phyloP scores from a whole-genome alignment of 2,888 invertebrate genomes.

The Drosophila testacea region DNA sequence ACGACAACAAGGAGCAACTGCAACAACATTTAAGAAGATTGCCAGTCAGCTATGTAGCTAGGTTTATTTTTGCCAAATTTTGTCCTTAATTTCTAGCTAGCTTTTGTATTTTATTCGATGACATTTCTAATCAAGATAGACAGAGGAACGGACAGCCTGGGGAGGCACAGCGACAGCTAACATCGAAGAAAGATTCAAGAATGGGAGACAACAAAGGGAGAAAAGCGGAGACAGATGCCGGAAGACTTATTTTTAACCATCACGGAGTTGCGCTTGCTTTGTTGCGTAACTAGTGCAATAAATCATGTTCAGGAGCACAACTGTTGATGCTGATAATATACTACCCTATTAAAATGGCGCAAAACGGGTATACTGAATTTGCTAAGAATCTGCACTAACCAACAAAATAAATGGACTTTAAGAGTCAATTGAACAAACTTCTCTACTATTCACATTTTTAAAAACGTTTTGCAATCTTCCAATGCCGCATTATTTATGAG shows the following conservation, averaged over 20 bases:
- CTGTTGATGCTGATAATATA: not conserved
- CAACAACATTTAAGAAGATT: not conserved
- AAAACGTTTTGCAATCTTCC: no score
- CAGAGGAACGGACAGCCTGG: not conserved
- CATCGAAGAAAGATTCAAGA: not conserved
- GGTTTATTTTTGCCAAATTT: conserved; percentile 47
- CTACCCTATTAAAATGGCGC: not conserved
- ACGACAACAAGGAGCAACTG: conserved; percentile 3
- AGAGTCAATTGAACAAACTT: not conserved
- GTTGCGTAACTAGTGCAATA: not conserved
- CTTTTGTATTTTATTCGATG: conserved; percentile 9
- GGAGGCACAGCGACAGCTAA: not conserved
- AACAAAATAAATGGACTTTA: not conserved
- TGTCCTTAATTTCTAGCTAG: conserved; percentile 22
- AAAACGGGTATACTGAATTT: not conserved
- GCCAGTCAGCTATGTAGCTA: not conserved
- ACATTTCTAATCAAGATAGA: conserved; percentile 7
- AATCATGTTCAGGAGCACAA: conserved; percentile 6
- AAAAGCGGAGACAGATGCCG: conserved; percentile 8
- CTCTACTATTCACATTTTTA: not conserved
- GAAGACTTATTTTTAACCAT: conserved; percentile 10
- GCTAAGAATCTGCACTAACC: not conserved
- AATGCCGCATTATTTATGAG: no score
- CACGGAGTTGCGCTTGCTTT: not conserved
- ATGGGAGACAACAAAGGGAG: not conserved